Evolutionary conservation across 2,888 invertebrate species (phyloP).

Genomic region (Cephus rjabovi): DNA sequence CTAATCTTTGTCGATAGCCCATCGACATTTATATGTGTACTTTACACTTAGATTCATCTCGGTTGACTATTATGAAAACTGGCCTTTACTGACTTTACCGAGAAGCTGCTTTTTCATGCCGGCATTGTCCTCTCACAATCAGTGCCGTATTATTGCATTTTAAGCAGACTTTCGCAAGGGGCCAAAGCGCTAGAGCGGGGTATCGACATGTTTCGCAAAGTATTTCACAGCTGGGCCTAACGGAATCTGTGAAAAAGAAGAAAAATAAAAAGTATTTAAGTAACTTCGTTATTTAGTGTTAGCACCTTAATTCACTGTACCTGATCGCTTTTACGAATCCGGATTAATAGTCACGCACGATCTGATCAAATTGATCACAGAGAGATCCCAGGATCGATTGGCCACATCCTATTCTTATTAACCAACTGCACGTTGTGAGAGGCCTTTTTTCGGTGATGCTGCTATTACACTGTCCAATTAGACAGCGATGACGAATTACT

Average conservation of each 20-base stretch:
- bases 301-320: background rate
- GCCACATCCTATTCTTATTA: background rate
- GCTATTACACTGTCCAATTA: background rate
- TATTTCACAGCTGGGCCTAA: slow-evolving; percentile 29
- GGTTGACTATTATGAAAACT: background rate
- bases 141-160: slow-evolving; percentile 11
- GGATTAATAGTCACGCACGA: background rate
- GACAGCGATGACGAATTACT: background rate
- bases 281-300: background rate
- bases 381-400: background rate
- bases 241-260: slow-evolving; percentile 7
- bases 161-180: slow-evolving; percentile 14
- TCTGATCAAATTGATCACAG: too few relatives aligned
- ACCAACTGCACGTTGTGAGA: background rate
- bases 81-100: background rate
- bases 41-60: background rate
- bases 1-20: background rate
- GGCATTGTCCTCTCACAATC: background rate
- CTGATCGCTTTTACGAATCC: background rate
- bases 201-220: slow-evolving; percentile 27
- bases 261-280: background rate
- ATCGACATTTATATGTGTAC: background rate
- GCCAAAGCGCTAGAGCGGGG: slow-evolving; percentile 1
- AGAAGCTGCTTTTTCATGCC: background rate
- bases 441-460: background rate